Conservation (phyloP, 2,113 vertebrate genomes). For the Etheostoma spectabile region DNA sequence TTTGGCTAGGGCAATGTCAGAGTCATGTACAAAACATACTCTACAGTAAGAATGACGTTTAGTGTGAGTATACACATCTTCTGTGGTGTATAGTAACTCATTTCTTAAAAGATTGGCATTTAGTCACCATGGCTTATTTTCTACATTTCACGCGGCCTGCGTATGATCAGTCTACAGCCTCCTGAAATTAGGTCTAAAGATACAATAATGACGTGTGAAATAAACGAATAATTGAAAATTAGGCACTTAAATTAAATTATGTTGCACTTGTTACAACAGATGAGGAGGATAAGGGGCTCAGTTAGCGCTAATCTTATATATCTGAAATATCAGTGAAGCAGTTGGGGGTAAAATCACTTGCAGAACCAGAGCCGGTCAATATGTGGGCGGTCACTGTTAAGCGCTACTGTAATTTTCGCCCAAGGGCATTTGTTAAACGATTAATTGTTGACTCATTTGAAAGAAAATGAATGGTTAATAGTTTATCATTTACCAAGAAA, state of each 20-base stretch:
- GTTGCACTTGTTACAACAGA: not conserved
- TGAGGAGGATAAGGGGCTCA: not conserved
- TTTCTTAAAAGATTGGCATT: not conserved
- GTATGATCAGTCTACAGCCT: no score
- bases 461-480: not conserved
- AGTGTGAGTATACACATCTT: not conserved
- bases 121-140: not conserved
- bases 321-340: no score
- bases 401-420: not conserved
- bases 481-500: no score
- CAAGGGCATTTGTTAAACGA: not conserved
- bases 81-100: no score
- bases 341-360: no score
- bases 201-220: no score
- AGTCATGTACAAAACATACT: not conserved
- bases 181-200: no score
- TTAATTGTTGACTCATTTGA: not conserved
- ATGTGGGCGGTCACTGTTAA: no score
- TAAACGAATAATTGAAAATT: not conserved
- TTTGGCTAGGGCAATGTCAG: not conserved
- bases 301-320: slow-evolving; percentile 1
- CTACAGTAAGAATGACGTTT: not conserved
- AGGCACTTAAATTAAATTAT: not conserved
- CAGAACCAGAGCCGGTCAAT: no score
- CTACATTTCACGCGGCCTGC: no score